These are phyloP conservation scores for Linnaemya vulpina DNA, from an alignment of 2,888 invertebrate genomes.

Conservation along the genomic window DNA sequence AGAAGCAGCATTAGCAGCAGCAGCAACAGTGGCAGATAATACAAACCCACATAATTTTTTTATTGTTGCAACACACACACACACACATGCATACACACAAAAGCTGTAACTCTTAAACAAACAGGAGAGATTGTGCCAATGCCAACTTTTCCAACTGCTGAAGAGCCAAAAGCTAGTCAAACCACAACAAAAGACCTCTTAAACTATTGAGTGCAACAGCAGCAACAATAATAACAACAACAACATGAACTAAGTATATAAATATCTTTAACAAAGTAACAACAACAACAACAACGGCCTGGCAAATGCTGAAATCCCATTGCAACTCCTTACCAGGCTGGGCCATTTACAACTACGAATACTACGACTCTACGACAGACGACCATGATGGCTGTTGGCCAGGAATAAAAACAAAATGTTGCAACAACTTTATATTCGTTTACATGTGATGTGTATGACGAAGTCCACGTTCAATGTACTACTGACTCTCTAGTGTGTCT, in stretches of 20 bases:
- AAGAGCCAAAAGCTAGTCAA: conserved; percentile 58
- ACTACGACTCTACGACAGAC: conserved; percentile 11
- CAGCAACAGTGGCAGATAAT: conserved; percentile 51
- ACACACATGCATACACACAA: neutral
- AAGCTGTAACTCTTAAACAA: neutral
- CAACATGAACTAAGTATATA: neutral
- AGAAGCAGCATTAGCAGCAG: neutral
- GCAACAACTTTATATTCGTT: neutral
- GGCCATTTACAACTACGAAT: conserved; percentile 41
- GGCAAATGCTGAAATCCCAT: conserved; percentile 46
- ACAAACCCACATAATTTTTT: conserved; percentile 68
- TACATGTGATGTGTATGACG: conserved; percentile 5
- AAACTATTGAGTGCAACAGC: conserved; percentile 65
- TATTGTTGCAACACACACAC: conserved; percentile 9
- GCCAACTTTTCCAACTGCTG: conserved; percentile 29
- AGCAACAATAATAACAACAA: conserved; percentile 38
- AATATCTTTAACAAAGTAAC: conserved; percentile 4
- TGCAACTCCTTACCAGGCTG: conserved; percentile 53
- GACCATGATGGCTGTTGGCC: neutral
- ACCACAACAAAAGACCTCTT: conserved; percentile 70
- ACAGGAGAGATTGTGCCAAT: conserved; percentile 60
- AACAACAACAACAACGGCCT: neutral
- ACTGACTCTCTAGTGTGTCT: conserved; percentile 45
- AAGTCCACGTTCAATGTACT: conserved; percentile 30
- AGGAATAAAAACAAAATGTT: neutral